These are phyloP conservation scores for Drosophila affinis DNA, from an alignment of 2,888 invertebrate species.

Conservation along the genomic window DNA sequence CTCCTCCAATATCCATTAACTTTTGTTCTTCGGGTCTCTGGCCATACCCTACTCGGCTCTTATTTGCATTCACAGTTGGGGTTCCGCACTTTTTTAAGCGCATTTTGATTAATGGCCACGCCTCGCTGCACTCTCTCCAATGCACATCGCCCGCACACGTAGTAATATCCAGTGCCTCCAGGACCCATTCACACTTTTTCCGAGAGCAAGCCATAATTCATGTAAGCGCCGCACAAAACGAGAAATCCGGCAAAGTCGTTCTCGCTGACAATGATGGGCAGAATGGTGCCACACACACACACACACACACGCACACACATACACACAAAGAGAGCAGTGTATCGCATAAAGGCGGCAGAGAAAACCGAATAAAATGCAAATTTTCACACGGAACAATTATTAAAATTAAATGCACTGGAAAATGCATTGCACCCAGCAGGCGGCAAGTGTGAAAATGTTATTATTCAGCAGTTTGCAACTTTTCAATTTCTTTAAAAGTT, in stretches of 20 bases:
- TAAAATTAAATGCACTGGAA: constrained; percentile 59
- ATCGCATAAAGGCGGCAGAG: not conserved
- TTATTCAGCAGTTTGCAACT: not conserved
- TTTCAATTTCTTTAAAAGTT: not conserved
- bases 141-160: not conserved
- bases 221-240: not conserved
- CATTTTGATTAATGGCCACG: constrained; percentile 58
- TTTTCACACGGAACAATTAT: constrained; percentile 49
- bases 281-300: constrained; percentile 9
- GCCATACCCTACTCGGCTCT: not conserved
- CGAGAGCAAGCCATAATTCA: not conserved
- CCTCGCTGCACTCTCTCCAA: constrained; percentile 22
- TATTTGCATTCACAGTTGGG: constrained; percentile 33
- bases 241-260: not conserved
- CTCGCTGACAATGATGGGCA: constrained; percentile 1
- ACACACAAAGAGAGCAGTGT: not conserved
- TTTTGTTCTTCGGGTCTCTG: constrained; percentile 18
- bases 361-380: constrained; percentile 7
- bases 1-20: constrained; percentile 54
- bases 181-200: constrained; percentile 49
- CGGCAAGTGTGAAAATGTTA: constrained; percentile 8
- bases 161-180: not conserved
- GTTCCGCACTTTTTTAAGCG: constrained; percentile 36
- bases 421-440: constrained; percentile 20
- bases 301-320: not conserved